phyloP scores from a whole-genome alignment of 92 coral and sea anemone species.

The Siderastrea radians region DNA sequence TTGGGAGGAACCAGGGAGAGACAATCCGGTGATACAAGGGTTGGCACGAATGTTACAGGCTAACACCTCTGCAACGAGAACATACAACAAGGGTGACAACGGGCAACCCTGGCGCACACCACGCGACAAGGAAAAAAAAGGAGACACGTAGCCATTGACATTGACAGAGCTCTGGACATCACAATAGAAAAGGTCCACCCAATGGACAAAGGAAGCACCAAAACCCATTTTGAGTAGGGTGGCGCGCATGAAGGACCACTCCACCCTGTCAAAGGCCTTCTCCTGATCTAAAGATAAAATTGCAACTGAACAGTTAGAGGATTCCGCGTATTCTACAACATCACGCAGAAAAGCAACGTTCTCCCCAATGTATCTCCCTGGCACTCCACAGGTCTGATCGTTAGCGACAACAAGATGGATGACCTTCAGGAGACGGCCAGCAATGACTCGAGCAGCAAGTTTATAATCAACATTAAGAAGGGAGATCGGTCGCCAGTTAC shows the following conservation, averaged over 20 bases:
- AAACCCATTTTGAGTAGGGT: constrained; percentile 42
- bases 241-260: too few species aligned
- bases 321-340: constrained; percentile 3
- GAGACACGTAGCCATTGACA: constrained; percentile 53
- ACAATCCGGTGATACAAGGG: constrained; percentile 37
- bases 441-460: constrained; percentile 9
- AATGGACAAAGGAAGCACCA: constrained; percentile 50
- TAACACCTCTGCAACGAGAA: constrained; percentile 45
- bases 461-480: constrained; percentile 72
- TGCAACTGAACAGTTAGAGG: constrained; percentile 1
- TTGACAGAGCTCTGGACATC: constrained; percentile 44
- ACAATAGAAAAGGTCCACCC: constrained; percentile 58
- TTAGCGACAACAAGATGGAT: constrained; percentile 17
- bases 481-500: constrained; percentile 79
- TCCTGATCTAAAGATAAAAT: constrained; percentile 68
- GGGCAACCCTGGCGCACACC: constrained; percentile 84
- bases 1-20: constrained; percentile 5
- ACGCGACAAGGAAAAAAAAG: constrained; percentile 40
- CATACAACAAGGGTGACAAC: constrained; percentile 52
- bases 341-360: constrained; percentile 56
- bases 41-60: constrained; percentile 48
- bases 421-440: constrained; percentile 46
- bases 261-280: constrained; percentile 24
- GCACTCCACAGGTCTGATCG: constrained; percentile 71
- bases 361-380: constrained; percentile 61